phyloP scores from a whole-genome alignment of 2,888 invertebrate genomes.

The Pachycephus smyrnensis region DNA sequence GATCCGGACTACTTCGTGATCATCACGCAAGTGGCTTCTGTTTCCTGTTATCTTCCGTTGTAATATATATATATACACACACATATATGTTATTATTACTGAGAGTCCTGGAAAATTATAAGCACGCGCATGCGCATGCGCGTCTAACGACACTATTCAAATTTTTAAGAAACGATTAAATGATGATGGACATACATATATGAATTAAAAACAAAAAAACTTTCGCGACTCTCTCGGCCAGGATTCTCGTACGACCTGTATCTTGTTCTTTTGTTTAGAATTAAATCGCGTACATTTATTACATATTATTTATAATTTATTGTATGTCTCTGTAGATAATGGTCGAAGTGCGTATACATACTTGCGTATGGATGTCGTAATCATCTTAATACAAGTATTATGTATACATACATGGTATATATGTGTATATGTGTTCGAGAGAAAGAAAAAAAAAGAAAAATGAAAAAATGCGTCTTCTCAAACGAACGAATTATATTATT shows the following conservation, averaged over 20 bases:
- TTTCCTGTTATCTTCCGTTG: too few relatives aligned
- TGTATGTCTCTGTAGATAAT: conserved; percentile 19
- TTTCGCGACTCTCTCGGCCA: background rate
- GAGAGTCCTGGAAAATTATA: too few relatives aligned
- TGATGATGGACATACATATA: background rate
- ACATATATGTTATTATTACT: too few relatives aligned
- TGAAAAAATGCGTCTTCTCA: background rate
- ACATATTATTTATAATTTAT: conserved; percentile 23
- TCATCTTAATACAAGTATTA: background rate
- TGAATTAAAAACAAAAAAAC: background rate
- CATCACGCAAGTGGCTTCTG: too few relatives aligned
- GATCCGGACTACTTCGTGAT: too few relatives aligned
- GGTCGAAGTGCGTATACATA: background rate
- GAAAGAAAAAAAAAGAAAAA: background rate
- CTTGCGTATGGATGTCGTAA: background rate
- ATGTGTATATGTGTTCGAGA: background rate
- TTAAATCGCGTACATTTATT: conserved; percentile 27
- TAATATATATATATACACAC: too few relatives aligned
- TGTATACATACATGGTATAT: background rate
- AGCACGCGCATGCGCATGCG: background rate
- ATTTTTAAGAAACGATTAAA: background rate
- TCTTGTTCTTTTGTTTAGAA: conserved; percentile 26
- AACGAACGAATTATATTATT: background rate
- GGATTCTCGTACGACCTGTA: background rate
- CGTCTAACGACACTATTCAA: too few relatives aligned